These are phyloP conservation scores for Hoplodrina ambigua DNA, from an alignment of 2,888 invertebrate genomes.

Conservation along the genomic window DNA sequence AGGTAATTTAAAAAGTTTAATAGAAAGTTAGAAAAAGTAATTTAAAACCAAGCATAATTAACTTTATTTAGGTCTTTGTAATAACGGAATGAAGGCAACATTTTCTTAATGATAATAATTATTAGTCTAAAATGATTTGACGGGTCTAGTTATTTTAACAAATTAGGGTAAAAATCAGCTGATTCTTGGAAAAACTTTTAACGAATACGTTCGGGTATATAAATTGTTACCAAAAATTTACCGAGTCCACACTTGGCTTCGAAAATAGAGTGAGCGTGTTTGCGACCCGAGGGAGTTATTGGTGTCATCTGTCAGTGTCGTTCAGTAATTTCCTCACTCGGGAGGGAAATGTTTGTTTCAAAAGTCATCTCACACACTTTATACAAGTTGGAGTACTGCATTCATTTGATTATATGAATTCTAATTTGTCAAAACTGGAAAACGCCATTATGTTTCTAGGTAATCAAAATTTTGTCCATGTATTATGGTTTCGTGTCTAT, in stretches of 20 bases:
- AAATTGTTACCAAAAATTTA: constrained; percentile 70
- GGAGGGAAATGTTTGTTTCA: constrained; percentile 82
- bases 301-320: constrained; percentile 86
- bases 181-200: constrained; percentile 34
- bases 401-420: constrained; percentile 55
- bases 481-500: constrained; percentile 43
- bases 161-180: constrained; percentile 35
- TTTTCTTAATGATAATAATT: constrained; percentile 55
- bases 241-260: constrained; percentile 72
- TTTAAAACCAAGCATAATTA: constrained; percentile 74
- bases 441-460: constrained; percentile 18
- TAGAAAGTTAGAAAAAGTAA: constrained; percentile 70
- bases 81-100: constrained; percentile 66
- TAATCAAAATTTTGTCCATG: constrained; percentile 30
- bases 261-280: constrained; percentile 75
- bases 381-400: constrained; percentile 71
- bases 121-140: constrained; percentile 41
- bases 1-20: constrained; percentile 75
- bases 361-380: constrained; percentile 81
- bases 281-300: constrained; percentile 82
- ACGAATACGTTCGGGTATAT: constrained; percentile 56
- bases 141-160: constrained; percentile 41
- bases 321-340: constrained; percentile 84
- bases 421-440: constrained; percentile 51
- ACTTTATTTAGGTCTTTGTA: constrained; percentile 71